phyloP scores from a whole-genome alignment of 2,113 vertebrate species.

The Gavialis gangeticus region DNA sequence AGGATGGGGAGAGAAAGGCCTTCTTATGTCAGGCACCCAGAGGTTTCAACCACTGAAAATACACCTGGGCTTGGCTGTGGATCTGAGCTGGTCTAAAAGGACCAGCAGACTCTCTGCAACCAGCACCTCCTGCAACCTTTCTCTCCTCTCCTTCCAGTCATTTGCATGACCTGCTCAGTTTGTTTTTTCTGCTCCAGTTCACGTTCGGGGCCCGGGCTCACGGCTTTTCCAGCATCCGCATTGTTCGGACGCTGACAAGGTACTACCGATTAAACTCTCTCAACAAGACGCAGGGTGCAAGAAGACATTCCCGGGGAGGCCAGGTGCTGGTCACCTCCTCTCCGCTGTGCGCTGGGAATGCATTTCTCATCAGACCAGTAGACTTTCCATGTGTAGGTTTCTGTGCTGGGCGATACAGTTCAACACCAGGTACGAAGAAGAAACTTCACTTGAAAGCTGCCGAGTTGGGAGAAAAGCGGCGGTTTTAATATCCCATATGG shows the following conservation, averaged over 20 bases:
- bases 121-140: neutral
- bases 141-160: neutral
- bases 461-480: neutral
- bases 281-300: neutral
- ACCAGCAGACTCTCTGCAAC: neutral
- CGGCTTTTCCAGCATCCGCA: neutral
- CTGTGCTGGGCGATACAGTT: neutral
- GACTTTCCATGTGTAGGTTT: neutral
- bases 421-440: neutral
- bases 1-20: neutral
- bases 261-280: slow-evolving; percentile 61
- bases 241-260: slow-evolving; percentile 53
- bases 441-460: neutral
- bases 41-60: neutral
- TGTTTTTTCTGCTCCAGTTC: neutral
- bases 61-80: neutral
- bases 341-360: neutral
- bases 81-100: slow-evolving; percentile 1
- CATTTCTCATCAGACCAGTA: neutral
- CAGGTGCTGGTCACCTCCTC: neutral
- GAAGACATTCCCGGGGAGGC: slow-evolving; percentile 3
- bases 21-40: slow-evolving; percentile 48
- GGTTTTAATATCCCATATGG: slow-evolving; percentile 9
- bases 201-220: neutral
- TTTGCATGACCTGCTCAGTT: neutral